Conservation (phyloP, 2,888 invertebrate species). For the Latheticus oryzae region DNA sequence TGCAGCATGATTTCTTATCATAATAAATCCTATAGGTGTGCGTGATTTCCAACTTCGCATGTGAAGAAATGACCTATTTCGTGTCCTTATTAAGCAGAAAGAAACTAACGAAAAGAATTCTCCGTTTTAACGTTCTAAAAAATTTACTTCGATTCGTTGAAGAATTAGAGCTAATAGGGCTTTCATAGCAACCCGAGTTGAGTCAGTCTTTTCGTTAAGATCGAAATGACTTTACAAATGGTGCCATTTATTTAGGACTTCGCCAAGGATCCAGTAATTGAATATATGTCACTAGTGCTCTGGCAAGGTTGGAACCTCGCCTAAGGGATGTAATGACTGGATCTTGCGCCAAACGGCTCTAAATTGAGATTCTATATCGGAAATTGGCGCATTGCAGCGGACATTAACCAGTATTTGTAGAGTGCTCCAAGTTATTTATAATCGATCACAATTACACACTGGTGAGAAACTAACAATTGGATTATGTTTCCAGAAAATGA, state of each 20-base stretch:
- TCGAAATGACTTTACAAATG: slow-evolving; percentile 29
- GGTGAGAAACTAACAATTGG: neutral
- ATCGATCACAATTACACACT: slow-evolving; percentile 13
- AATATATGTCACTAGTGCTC: slow-evolving; percentile 38
- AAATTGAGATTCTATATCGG: slow-evolving; percentile 45
- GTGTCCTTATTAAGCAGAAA: slow-evolving; percentile 24
- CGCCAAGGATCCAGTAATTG: slow-evolving; percentile 31
- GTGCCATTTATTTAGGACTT: slow-evolving; percentile 32
- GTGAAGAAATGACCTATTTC: slow-evolving; percentile 38
- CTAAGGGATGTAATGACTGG: slow-evolving; percentile 38
- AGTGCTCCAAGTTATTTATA: slow-evolving; percentile 16
- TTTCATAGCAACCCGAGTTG: slow-evolving; percentile 15
- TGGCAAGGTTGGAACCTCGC: slow-evolving; percentile 21
- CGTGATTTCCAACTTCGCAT: slow-evolving; percentile 38
- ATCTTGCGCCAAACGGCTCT: slow-evolving; percentile 45
- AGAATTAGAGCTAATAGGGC: slow-evolving; percentile 20
- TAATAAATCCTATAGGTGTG: slow-evolving; percentile 28
- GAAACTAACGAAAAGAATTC: slow-evolving; percentile 22
- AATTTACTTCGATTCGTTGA: neutral
- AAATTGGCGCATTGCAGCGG: slow-evolving; percentile 50
- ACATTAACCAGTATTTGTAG: slow-evolving; percentile 32
- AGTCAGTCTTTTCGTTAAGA: slow-evolving; percentile 8
- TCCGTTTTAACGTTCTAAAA: slow-evolving; percentile 22
- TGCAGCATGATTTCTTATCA: slow-evolving; percentile 28
- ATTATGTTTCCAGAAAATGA: slow-evolving; percentile 4